Conservation (phyloP, 2,797 vertebrate genomes). For the Anabas testudineus region DNA sequence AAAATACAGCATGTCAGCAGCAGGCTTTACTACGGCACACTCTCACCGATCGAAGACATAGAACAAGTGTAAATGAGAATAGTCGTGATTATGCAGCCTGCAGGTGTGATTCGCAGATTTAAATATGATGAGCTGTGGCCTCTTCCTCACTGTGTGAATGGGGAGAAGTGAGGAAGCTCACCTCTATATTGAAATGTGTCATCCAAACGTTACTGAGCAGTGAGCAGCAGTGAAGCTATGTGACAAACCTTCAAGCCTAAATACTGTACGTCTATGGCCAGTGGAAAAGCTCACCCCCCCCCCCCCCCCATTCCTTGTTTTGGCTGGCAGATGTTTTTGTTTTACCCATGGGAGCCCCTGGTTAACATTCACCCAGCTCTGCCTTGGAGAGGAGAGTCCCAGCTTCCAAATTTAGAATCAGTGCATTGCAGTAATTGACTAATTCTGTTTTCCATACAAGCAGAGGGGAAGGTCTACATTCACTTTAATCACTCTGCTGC, state of each 20-base stretch:
- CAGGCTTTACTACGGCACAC: neutral
- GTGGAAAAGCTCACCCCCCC: conserved; percentile 21
- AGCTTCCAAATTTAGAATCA: conserved; percentile 66
- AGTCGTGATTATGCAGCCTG: neutral
- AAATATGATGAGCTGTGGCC: too few relatives aligned
- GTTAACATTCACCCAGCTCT: conserved; percentile 61
- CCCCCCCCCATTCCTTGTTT: conserved; percentile 41
- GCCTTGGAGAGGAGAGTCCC: conserved; percentile 54
- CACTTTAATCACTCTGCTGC: neutral
- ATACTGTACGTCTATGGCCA: conserved; percentile 46
- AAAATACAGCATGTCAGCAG: neutral
- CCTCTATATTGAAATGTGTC: conserved; percentile 1
- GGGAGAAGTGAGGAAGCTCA: neutral
- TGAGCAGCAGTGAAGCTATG: conserved; percentile 27
- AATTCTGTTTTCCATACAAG: conserved; percentile 40
- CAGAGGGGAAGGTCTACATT: neutral
- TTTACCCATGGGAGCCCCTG: conserved; percentile 52
- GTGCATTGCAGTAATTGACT: conserved; percentile 59
- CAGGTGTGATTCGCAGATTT: conserved; percentile 17
- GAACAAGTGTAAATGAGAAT: neutral
- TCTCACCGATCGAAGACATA: neutral
- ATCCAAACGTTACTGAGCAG: conserved; percentile 36
- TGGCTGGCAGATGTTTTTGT: conserved; percentile 75
- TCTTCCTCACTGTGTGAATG: neutral
- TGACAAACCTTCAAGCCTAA: conserved; percentile 50